Conservation (phyloP, 2,113 vertebrate genomes). For the Noturus placidus region DNA sequence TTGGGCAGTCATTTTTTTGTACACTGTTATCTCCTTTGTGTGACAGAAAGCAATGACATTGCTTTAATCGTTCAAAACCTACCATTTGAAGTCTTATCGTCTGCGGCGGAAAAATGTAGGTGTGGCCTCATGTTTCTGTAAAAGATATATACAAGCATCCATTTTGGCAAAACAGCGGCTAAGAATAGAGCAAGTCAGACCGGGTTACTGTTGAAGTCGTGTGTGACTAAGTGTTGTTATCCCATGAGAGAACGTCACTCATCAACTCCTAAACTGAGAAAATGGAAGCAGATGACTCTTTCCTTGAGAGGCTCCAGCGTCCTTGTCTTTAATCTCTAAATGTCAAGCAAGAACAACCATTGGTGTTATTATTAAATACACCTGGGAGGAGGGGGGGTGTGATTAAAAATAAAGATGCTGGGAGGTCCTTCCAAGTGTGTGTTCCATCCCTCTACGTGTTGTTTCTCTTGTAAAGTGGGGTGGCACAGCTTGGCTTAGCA, state of each 20-base stretch:
- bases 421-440: not conserved
- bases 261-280: constrained; percentile 25
- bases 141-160: constrained; percentile 33
- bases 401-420: not conserved
- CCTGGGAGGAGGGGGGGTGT: not conserved
- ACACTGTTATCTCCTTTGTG: not conserved
- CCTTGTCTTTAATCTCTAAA: constrained; percentile 18
- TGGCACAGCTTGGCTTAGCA: not conserved
- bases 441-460: not conserved
- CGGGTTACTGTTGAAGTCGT: not conserved
- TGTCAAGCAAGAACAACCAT: not conserved
- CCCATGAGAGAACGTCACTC: constrained; percentile 30
- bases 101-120: constrained; percentile 40
- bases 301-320: not conserved
- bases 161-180: constrained; percentile 12
- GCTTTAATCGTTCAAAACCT: not conserved
- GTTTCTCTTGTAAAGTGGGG: not conserved
- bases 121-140: constrained; percentile 39
- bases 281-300: not conserved
- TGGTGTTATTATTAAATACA: not conserved
- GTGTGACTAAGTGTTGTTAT: constrained; percentile 21
- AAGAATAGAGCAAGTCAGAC: constrained; percentile 36
- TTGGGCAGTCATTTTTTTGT: not conserved
- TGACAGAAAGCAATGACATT: not conserved
- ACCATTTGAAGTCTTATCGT: not conserved